Evolutionary conservation across 53 echinoderm and acorn worm genomes (phyloP).

Genomic region (Stichopus horrens): DNA sequence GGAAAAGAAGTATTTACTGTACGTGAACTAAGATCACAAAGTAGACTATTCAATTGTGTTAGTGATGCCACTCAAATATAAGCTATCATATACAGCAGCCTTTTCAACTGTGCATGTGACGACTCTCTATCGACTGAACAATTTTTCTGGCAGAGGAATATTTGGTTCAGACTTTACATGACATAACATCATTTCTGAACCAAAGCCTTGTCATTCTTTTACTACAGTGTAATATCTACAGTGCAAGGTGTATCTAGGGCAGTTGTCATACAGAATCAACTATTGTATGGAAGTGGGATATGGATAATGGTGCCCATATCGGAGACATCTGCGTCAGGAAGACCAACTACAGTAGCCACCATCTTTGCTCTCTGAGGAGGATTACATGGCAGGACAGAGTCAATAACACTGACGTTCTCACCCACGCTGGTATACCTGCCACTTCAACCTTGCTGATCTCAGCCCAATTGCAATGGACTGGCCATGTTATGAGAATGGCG

Average conservation of each 20-base stretch:
- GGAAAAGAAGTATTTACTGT: too few relatives aligned
- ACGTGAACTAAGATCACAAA: too few relatives aligned
- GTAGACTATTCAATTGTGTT: too few relatives aligned
- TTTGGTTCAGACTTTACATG: too few relatives aligned
- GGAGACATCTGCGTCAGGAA: constrained; percentile 7
- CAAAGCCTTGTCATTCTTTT: too few relatives aligned
- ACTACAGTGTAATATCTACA: too few relatives aligned
- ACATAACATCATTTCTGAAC: too few relatives aligned
- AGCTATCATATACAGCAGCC: too few relatives aligned
- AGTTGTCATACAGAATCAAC: constrained; percentile 14
- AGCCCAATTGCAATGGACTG: constrained; percentile 44
- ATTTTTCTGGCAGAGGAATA: too few relatives aligned
- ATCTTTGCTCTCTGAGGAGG: constrained; percentile 6
- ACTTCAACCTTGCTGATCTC: constrained; percentile 33
- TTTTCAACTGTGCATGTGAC: too few relatives aligned
- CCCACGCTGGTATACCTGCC: constrained; percentile 20
- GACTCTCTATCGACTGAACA: too few relatives aligned
- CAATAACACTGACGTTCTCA: constrained; percentile 46
- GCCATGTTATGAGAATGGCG: constrained; percentile 57
- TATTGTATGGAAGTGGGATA: neutral
- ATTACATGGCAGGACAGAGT: constrained; percentile 61
- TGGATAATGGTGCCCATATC: constrained; percentile 26
- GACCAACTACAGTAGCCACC: constrained; percentile 11
- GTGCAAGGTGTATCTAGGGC: neutral
- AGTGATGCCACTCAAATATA: too few relatives aligned